Evolutionary conservation across 1,140 invertebrate genomes (phyloP).

Genomic region (Camponotus vicinus): DNA sequence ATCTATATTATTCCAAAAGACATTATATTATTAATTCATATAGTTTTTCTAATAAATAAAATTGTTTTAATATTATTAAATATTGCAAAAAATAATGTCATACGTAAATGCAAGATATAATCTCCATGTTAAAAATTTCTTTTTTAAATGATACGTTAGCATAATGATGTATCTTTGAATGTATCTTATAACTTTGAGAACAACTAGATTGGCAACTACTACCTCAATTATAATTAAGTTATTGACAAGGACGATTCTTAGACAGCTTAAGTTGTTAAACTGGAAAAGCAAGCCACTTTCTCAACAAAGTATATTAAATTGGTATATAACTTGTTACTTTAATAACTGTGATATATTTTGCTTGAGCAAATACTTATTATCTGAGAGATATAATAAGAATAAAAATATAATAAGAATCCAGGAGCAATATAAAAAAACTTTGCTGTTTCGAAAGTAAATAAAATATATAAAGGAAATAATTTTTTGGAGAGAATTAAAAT

Average conservation of each 20-base stretch:
- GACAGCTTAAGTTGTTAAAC: constrained; percentile 20
- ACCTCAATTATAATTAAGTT: constrained; percentile 30
- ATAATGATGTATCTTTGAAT: background rate
- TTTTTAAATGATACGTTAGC: background rate
- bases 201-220: background rate
- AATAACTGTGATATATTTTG: background rate
- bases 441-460: background rate
- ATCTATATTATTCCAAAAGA: background rate
- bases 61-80: background rate
- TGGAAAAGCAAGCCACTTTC: constrained; percentile 21
- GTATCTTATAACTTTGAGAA: background rate
- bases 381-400: background rate
- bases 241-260: constrained; percentile 46
- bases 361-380: background rate
- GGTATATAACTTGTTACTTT: background rate
- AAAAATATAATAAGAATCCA: background rate
- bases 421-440: background rate
- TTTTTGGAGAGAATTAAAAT: background rate
- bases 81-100: background rate
- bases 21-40: constrained; percentile 4
- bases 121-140: background rate
- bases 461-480: background rate
- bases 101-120: background rate
- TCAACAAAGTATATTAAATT: background rate
- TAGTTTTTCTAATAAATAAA: background rate